Base-by-base conservation (phyloP, 2,797 vertebrate species). In the Sebastes matsubarae region DNA sequence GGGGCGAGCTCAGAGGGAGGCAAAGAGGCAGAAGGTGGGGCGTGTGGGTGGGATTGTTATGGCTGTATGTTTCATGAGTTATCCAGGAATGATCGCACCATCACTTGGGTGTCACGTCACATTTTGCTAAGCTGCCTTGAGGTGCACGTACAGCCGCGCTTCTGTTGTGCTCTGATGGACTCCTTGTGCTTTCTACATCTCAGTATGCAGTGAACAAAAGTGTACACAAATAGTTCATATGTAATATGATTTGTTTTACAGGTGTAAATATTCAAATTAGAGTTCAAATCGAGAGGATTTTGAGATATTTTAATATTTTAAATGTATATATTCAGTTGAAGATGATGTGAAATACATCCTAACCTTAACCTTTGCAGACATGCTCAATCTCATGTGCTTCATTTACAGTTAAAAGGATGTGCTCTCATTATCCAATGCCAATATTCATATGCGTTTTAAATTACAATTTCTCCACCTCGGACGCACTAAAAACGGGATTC, bases 71-170 rank as follows among this genome's bases (percentile, higher is more conserved):
- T 92, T 86, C 74, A 77, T 74, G 86, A 93, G 79, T 93, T 78
- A 80, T 85, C 80, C 79, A 85, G 85, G 84, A 88, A 87, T 82
- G 84, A 94, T 89, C 88, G 57, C 87, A 81, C 79, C 78, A 88
- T 89, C 66, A 59, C 83, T 42, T 46, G 83, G 71, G 82, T 92
- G 93, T 93, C 92, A 92, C 82, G 75, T 90, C 83, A 77, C 88
- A 91, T 95, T 52, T 94, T 88, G 81, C 80, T 94, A 89, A 93
- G 84, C 87, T 84, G 68, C 66, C 32, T 42, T 88, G 78, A 89
- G 66, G 63, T 83, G 86, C 82, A 86, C 12, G 2, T 54, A 66
- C 30, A 81, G 60, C 80, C 75, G 72, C 8, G 25, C 61, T 70
- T 73, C 55, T 57, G 30, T 34, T 57, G 30, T 34, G 8, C 34